Evolutionary conservation across 2,797 vertebrate genomes (phyloP).

Genomic region (Eupleurogrammus muticus): DNA sequence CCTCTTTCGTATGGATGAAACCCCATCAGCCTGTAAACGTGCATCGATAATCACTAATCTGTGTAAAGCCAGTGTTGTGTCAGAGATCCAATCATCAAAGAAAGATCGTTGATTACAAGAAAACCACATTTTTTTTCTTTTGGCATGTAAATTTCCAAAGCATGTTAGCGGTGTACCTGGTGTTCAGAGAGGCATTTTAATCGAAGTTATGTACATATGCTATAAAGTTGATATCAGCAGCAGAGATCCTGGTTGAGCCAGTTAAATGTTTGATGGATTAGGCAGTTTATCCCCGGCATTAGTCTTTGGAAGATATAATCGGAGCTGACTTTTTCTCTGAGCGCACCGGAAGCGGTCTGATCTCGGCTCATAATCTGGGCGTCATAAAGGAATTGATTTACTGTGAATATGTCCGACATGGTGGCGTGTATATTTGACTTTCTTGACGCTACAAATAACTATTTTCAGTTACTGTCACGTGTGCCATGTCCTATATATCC

Average conservation of each 20-base stretch:
- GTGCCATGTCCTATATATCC: background rate
- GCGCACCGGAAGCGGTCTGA: conserved; percentile 35
- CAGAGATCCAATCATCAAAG: conserved; percentile 41
- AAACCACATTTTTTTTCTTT: conserved; percentile 28
- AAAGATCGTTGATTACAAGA: conserved; percentile 53
- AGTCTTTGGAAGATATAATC: conserved; percentile 63
- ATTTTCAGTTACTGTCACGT: background rate
- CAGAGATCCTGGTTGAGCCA: conserved; percentile 56
- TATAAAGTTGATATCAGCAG: conserved; percentile 43
- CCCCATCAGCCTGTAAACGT: background rate
- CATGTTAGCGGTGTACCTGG: background rate
- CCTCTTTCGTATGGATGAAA: background rate
- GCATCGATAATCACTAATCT: conserved; percentile 31
- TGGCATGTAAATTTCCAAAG: conserved; percentile 20
- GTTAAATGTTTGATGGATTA: conserved; percentile 65
- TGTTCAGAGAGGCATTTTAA: conserved; percentile 28
- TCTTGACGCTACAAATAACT: background rate
- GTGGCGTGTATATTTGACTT: background rate
- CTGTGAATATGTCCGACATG: conserved; percentile 34
- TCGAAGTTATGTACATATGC: conserved; percentile 35
- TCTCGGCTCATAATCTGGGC: conserved; percentile 48
- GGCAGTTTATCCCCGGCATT: conserved; percentile 54
- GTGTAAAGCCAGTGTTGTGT: conserved; percentile 43
- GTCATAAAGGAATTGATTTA: conserved; percentile 40
- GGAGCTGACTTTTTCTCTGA: conserved; percentile 32